Evolutionary conservation across 2,888 invertebrate species (phyloP).

Genomic region (Aethes cnicana): DNA sequence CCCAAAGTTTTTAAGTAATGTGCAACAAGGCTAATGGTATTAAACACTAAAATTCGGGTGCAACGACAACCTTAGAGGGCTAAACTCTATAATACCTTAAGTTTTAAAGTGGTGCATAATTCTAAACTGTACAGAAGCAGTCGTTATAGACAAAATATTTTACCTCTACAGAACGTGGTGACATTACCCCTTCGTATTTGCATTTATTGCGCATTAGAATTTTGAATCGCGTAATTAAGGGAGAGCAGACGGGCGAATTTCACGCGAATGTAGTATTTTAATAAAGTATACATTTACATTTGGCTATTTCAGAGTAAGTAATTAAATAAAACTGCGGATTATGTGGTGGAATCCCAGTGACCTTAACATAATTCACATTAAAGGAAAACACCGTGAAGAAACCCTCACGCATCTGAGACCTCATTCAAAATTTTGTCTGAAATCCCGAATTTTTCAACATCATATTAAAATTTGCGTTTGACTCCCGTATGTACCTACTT

Average conservation of each 20-base stretch:
- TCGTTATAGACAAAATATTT: conserved; percentile 55
- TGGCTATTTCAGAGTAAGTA: no score
- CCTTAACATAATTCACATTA: no score
- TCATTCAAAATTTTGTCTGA: no score
- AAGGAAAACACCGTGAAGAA: no score
- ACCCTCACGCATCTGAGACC: no score
- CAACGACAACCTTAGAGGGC: conserved; percentile 9
- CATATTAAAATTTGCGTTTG: no score
- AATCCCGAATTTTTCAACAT: no score
- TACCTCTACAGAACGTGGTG: conserved; percentile 58
- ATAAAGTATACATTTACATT: no score
- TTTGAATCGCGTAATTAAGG: conserved; percentile 64
- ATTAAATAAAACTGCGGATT: no score
- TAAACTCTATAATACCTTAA: conserved; percentile 32
- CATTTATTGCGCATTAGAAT: conserved; percentile 69
- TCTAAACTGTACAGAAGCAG: conserved; percentile 42
- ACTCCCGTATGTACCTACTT: no score
- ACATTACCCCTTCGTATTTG: conserved; percentile 65
- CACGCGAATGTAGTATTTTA: no score
- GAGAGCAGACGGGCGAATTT: conserved; percentile 41
- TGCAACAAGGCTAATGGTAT: background rate
- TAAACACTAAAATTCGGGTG: conserved; percentile 3
- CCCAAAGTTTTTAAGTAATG: background rate
- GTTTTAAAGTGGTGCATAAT: conserved; percentile 36
- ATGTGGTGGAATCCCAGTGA: no score